Conservation (phyloP, 1,140 invertebrate genomes). For the Heliothis subflexa region DNA sequence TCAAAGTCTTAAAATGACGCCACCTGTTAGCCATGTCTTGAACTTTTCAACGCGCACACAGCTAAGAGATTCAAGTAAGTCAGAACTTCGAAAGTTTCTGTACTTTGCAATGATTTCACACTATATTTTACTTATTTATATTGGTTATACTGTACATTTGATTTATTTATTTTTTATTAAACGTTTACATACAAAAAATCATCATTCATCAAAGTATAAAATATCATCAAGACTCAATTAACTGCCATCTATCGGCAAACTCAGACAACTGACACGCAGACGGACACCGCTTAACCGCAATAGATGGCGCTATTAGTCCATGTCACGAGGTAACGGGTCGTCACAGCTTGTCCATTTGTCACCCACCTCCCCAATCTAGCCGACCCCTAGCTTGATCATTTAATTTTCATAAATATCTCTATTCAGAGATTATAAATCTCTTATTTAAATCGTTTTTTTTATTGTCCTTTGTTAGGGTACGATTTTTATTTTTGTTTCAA, state of each 20-base stretch:
- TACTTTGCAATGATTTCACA: no score
- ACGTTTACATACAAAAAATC: not conserved
- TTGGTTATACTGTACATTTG: no score
- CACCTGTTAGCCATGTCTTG: not conserved
- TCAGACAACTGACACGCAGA: conserved; percentile 61
- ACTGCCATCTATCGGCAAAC: conserved; percentile 63
- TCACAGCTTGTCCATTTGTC: conserved; percentile 79
- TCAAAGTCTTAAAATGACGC: not conserved
- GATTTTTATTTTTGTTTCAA: not conserved
- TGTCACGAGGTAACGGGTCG: conserved; percentile 70
- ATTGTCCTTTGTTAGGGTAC: conserved; percentile 25
- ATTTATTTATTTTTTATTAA: not conserved
- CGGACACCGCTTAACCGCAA: conserved; percentile 68
- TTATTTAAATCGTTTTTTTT: conserved; percentile 15
- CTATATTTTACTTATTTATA: no score
- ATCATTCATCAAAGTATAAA: not conserved
- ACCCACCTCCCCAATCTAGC: conserved; percentile 63
- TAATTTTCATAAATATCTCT: conserved; percentile 53
- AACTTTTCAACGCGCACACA: conserved; percentile 6
- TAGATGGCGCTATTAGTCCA: conserved; percentile 82
- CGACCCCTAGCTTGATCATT: conserved; percentile 66
- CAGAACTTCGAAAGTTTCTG: not conserved
- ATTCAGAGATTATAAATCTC: conserved; percentile 41
- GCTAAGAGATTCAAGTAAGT: not conserved
- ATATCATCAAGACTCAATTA: not conserved